Base-by-base conservation (phyloP, 2,113 vertebrate species). In the Gobio gobio region DNA sequence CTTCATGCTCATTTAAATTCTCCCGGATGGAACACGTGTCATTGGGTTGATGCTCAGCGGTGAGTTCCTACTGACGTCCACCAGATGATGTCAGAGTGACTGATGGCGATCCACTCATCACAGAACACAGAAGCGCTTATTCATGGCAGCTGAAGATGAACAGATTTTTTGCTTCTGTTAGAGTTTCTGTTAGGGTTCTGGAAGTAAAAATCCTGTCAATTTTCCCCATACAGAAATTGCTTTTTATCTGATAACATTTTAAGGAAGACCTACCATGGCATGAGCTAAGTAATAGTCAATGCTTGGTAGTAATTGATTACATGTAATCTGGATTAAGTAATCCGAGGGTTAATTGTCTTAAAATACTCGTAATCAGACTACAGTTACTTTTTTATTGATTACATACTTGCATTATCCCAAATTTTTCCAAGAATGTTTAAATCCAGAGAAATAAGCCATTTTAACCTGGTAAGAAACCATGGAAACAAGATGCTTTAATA, bases 81-180 rank as follows among this genome's bases (percentile, higher is more conserved):
- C 10, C 24, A 12, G 45, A 45, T 83, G 79, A 75, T 79, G 75
- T 85, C 76, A 78, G 33, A 40, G 54, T 58, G 33, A 78, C 4
- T 0, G 29, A 22, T 13, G n/a, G 10, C 2, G 70, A 74, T 47
- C 81, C 54, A 36, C 75, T 84, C 13, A 73, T 47, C 70, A 47
- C 20, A 74, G 10, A 14, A 47, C 43, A 47, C 12, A 24, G 36
- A n/a, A n/a, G 9, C 10, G 2, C 36, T n/a, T 70, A 10, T 22
- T n/a, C 66, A 24, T 40, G 5, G 40, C 10, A 24, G 22, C 22
- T 47, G 20, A n/a, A 73, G 45, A 73, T 43, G n/a, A 47, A 4
- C 10, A 10, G 29, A 45, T 22, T n/a, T 45, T 45, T 73, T 24
- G 36, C 22, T 73, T 73, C 2, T 1, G 29, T 29, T 29, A 1